Base-by-base conservation (phyloP, 2,888 invertebrate species). In the Ferdinandea cuprea region DNA sequence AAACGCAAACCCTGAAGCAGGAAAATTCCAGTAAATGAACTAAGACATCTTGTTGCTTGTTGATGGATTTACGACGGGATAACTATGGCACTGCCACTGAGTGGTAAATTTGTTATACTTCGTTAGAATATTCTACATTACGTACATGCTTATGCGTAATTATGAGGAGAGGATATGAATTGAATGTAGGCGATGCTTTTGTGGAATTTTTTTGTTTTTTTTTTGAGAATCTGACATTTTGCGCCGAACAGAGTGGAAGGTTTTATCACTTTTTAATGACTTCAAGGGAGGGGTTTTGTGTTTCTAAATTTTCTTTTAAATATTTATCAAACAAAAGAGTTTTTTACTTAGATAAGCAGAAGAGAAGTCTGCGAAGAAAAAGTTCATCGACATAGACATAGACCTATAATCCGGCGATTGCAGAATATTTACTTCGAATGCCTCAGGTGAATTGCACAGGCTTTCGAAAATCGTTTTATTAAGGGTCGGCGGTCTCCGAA, bases 31-130 rank as follows among this genome's bases (percentile, higher is more conserved):
- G 37, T 11, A 81, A 81, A 77, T 77, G 77, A 81, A 72, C 52
- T 37, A 66, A 30, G 66, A 71, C 77, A 54, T 71, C 66, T 77
- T 54, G 71, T 72, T 61, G 68, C n/a, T 32, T 66, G 25, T 25
- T 54, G 76, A 76, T 54, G 40, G 76, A 76, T 76, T 76, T 76
- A 76, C 37, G 76, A 21, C 28, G 17, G 3, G 52, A 35, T 61
- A 52, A 68, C 25, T 68, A 59, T 58, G 6, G n/a, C 17, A 15
- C 44, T 19, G 44, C 44, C 63, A 73, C 46, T 68, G 68, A 13
- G 59, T 7, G 44, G 59, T 44, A 28, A 68, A 76, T 76, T 76
- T 25, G 76, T 37, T 68, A 52, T 54, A 68, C 52, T 68, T 76
- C 68, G 76, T 76, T 76, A 76, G 28, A 52, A 52, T 32, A n/a